These are phyloP conservation scores for Subanguina moxae DNA, from an alignment of 1,140 invertebrate species.

Conservation along the genomic window DNA sequence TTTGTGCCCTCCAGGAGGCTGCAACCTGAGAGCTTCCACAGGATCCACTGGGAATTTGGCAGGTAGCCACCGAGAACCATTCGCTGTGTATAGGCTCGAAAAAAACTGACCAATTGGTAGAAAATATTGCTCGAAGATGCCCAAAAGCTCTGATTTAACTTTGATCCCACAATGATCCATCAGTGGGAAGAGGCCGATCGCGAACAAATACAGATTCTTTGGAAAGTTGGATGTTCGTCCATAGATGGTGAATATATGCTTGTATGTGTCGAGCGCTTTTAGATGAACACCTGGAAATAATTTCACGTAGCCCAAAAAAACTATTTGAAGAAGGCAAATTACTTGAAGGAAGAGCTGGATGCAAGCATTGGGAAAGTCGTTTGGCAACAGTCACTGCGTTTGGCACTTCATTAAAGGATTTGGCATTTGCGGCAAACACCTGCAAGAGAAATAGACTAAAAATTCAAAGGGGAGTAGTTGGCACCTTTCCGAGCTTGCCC, in stretches of 20 bases:
- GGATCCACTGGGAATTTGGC: too few species aligned
- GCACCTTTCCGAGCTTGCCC: slow-evolving; percentile 84
- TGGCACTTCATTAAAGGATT: slow-evolving; percentile 72
- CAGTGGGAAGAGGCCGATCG: slow-evolving; percentile 76
- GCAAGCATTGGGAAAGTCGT: slow-evolving; percentile 87
- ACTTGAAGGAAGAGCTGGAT: slow-evolving; percentile 79
- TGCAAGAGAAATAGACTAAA: slow-evolving; percentile 55
- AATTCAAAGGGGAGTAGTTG: slow-evolving; percentile 1
- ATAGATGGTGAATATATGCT: slow-evolving; percentile 85
- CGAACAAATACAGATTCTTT: slow-evolving; percentile 65
- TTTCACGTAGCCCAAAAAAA: background rate
- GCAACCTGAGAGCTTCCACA: too few species aligned
- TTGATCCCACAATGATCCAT: slow-evolving; percentile 78
- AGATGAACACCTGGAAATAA: slow-evolving; percentile 71
- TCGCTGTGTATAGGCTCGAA: too few species aligned
- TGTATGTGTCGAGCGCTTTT: slow-evolving; percentile 87
- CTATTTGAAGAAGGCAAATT: slow-evolving; percentile 10
- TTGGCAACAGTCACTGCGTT: slow-evolving; percentile 84
- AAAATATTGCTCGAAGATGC: slow-evolving; percentile 87
- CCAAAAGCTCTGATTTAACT: slow-evolving; percentile 75
- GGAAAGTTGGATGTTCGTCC: slow-evolving; percentile 71
- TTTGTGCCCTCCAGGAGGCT: too few species aligned
- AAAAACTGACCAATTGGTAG: slow-evolving; percentile 71
- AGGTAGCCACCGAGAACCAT: too few species aligned
- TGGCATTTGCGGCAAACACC: slow-evolving; percentile 72